phyloP scores from a whole-genome alignment of 2,888 invertebrate species.

The Operophtera brumata region DNA sequence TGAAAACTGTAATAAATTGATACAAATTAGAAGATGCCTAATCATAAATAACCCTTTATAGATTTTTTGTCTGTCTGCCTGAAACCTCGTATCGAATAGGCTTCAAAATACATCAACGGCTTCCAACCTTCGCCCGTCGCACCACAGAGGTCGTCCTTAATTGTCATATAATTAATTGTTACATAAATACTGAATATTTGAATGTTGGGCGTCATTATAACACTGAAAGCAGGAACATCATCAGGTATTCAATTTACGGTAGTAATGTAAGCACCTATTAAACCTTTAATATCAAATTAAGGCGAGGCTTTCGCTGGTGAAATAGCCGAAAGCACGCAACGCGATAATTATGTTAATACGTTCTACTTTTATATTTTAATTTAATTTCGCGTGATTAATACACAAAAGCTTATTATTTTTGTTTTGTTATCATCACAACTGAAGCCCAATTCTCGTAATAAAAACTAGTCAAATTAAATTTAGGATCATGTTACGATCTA shows the following conservation, averaged over 20 bases:
- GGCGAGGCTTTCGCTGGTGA: constrained; percentile 25
- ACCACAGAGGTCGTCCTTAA: too few relatives aligned
- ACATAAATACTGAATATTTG: not conserved
- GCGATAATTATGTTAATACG: constrained; percentile 32
- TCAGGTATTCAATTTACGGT: constrained; percentile 26
- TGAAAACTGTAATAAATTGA: too few relatives aligned
- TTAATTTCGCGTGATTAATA: constrained; percentile 12
- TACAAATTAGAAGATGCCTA: too few relatives aligned
- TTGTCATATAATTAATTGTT: too few relatives aligned
- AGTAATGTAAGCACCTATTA: constrained; percentile 31
- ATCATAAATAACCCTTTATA: too few relatives aligned
- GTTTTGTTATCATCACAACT: not conserved
- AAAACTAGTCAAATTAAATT: too few relatives aligned
- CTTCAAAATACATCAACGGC: too few relatives aligned
- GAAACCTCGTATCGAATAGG: too few relatives aligned
- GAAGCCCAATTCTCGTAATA: too few relatives aligned
- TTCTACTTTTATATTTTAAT: constrained; percentile 24
- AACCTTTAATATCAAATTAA: constrained; percentile 33
- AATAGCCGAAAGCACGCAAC: constrained; percentile 31
- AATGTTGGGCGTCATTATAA: not conserved
- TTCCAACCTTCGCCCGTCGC: too few relatives aligned
- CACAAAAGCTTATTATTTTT: constrained; percentile 6
- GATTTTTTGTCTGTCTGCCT: too few relatives aligned
- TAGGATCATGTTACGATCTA: too few relatives aligned
- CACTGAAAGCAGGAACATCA: constrained; percentile 11